phyloP scores from a whole-genome alignment of 2,888 invertebrate genomes.

The Diarsia mendica region DNA sequence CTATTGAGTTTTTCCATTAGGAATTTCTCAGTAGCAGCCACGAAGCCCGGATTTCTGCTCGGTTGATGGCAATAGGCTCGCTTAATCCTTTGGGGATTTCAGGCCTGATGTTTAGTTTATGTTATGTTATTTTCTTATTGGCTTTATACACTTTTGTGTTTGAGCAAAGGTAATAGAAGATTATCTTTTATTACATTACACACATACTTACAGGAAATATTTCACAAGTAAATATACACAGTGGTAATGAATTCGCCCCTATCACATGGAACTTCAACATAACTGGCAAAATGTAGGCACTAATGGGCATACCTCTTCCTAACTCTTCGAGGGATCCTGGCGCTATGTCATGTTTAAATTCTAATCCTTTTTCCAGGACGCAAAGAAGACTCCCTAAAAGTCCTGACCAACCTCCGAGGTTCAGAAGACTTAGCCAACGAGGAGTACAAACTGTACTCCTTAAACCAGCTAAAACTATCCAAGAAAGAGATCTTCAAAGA shows the following conservation, averaged over 20 bases:
- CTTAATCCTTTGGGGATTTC: too few relatives aligned
- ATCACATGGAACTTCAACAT: too few relatives aligned
- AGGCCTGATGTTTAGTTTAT: too few relatives aligned
- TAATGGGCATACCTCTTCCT: too few relatives aligned
- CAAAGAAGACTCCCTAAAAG: slow-evolving; percentile 21
- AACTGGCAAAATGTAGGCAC: too few relatives aligned
- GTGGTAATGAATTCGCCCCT: too few relatives aligned
- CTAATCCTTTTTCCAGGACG: background rate
- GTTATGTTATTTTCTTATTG: background rate
- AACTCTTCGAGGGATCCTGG: too few relatives aligned
- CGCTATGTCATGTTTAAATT: background rate
- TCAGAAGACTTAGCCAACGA: slow-evolving; percentile 23
- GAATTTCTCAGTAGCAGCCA: too few relatives aligned
- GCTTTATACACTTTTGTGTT: background rate
- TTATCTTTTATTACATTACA: background rate
- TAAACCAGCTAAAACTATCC: slow-evolving; percentile 4
- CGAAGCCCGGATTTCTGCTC: too few relatives aligned
- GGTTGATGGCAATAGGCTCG: too few relatives aligned
- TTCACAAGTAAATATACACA: background rate
- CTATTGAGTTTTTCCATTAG: too few relatives aligned
- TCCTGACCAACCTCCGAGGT: slow-evolving; percentile 24
- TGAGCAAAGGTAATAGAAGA: background rate
- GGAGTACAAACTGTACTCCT: slow-evolving; percentile 36
- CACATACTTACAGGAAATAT: background rate
- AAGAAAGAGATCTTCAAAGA: slow-evolving; percentile 22